These are phyloP conservation scores for Parasteatoda lunata DNA, from an alignment of 2,888 invertebrate species.

Conservation along the genomic window DNA sequence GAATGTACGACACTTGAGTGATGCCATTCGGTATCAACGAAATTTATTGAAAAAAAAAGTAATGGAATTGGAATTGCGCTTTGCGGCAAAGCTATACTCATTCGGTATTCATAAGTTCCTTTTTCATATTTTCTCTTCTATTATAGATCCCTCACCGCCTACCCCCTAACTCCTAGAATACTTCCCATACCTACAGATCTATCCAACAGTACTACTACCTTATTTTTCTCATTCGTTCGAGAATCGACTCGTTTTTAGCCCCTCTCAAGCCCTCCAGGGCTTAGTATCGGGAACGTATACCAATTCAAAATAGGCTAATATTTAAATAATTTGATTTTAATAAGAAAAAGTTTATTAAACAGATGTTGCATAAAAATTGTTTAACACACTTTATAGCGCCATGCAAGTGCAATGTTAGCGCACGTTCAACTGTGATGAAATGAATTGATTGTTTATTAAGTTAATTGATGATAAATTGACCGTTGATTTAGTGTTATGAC, in stretches of 20 bases:
- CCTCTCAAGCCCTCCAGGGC: not conserved
- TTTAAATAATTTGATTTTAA: not conserved
- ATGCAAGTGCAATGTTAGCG: too few relatives aligned
- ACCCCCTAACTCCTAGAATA: conserved; percentile 47
- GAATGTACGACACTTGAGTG: conserved; percentile 5
- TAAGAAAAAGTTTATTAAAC: too few relatives aligned
- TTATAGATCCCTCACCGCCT: conserved; percentile 23
- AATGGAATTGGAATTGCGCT: conserved; percentile 61
- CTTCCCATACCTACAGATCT: conserved; percentile 25
- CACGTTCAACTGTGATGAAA: too few relatives aligned
- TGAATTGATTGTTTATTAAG: too few relatives aligned
- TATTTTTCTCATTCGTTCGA: conserved; percentile 15
- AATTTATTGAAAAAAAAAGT: conserved; percentile 61
- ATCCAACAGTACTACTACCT: conserved; percentile 14
- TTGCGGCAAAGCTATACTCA: conserved; percentile 38
- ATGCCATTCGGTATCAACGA: conserved; percentile 41
- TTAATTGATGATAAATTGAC: too few relatives aligned
- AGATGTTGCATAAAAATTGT: too few relatives aligned
- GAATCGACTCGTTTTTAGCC: conserved; percentile 3
- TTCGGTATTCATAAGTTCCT: conserved; percentile 65
- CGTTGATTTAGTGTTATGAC: too few relatives aligned
- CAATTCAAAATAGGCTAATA: conserved; percentile 7
- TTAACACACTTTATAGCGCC: too few relatives aligned
- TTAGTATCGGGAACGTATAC: not conserved
- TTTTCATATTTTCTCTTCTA: conserved; percentile 24